Conservation (phyloP, 2,113 vertebrate species). For the Pteronura brasiliensis region DNA sequence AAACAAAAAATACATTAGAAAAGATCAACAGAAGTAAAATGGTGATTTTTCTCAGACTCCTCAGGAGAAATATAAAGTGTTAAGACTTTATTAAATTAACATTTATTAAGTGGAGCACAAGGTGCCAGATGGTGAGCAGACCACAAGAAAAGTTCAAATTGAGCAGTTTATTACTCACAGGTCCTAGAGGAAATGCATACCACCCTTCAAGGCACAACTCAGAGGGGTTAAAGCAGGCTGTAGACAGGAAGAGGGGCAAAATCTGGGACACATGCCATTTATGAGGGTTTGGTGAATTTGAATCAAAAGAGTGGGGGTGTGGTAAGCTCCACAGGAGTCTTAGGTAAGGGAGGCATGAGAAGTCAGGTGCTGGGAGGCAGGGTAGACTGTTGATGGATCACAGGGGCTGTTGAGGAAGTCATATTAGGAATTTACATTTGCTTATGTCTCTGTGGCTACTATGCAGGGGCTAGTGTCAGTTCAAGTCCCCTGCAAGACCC, state of each 20-base stretch:
- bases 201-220: neutral
- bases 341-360: neutral
- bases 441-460: neutral
- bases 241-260: neutral
- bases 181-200: neutral
- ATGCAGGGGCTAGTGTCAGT: neutral
- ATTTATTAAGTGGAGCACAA: neutral
- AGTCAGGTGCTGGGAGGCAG: neutral
- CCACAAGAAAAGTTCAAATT: neutral
- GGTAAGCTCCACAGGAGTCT: neutral
- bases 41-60: neutral
- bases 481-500: too few relatives aligned
- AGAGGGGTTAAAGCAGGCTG: neutral
- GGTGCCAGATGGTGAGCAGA: neutral
- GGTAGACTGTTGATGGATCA: neutral
- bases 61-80: neutral
- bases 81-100: neutral
- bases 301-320: neutral
- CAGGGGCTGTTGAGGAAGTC: neutral
- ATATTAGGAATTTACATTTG: neutral
- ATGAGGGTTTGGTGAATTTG: neutral
- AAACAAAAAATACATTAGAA: neutral
- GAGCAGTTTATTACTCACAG: neutral
- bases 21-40: neutral
- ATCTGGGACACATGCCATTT: neutral